These are phyloP conservation scores for Anneissia japonica DNA, from an alignment of 35 echinoderm and acorn worm species.

Conservation along the genomic window DNA sequence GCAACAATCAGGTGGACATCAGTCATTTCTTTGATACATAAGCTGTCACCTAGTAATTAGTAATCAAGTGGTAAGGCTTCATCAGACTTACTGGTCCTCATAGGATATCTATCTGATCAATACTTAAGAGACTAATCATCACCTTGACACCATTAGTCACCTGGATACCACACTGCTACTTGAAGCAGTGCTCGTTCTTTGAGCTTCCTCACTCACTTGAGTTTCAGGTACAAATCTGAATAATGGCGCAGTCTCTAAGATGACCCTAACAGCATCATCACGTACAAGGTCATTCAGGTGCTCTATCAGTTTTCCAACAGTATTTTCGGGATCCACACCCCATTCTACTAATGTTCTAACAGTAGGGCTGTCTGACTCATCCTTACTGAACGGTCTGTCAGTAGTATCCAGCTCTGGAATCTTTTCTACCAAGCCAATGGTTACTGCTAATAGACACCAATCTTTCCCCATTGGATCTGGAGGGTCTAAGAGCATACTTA, in stretches of 20 bases:
- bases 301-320: constrained; percentile 63
- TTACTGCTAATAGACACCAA: constrained; percentile 89
- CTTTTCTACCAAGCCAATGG: constrained; percentile 68
- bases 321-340: constrained; percentile 41
- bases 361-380: constrained; percentile 89
- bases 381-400: constrained; percentile 42
- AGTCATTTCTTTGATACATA: too few species aligned
- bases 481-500: constrained; percentile 93
- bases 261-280: constrained; percentile 63
- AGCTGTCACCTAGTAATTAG: too few species aligned
- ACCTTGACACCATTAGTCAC: constrained; percentile 26
- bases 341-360: constrained; percentile 76
- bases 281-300: constrained; percentile 77
- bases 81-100: too few species aligned
- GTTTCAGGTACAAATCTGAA: constrained; percentile 93
- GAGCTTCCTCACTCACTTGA: constrained; percentile 56
- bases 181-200: constrained; percentile 61
- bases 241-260: constrained; percentile 72
- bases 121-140: too few species aligned
- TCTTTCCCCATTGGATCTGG: constrained; percentile 98
- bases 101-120: too few species aligned
- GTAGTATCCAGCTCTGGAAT: constrained; percentile 71
- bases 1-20: too few species aligned
- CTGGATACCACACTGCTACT: constrained; percentile 83
- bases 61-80: too few species aligned